Evolutionary conservation across 2,113 vertebrate species (phyloP).

Genomic region (Xerus inauris): DNA sequence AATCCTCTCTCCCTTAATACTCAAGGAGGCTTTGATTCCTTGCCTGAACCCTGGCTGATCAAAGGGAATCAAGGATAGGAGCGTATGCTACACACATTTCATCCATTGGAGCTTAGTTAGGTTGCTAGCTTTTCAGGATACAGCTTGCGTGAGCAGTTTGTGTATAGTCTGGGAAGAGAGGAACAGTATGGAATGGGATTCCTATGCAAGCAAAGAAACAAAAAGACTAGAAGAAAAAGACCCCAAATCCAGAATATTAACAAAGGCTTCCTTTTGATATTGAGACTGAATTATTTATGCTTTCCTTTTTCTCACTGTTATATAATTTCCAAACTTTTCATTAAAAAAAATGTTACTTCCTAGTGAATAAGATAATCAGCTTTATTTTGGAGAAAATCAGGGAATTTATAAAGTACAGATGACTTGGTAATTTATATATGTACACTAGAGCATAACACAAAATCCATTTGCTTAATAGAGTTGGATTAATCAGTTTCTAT

Average conservation of each 20-base stretch:
- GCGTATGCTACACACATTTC: neutral
- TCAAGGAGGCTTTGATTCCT: neutral
- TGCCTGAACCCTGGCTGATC: neutral
- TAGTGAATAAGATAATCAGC: neutral
- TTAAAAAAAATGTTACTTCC: neutral
- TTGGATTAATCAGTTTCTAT: neutral
- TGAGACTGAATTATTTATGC: neutral
- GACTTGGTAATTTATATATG: neutral
- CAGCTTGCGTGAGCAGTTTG: neutral
- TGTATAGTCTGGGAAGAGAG: neutral
- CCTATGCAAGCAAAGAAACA: neutral
- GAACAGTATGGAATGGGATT: neutral
- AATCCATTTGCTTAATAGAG: neutral
- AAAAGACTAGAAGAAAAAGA: slow-evolving; percentile 18
- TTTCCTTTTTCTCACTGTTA: neutral
- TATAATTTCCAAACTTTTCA: neutral
- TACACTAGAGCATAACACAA: neutral
- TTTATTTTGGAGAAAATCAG: neutral
- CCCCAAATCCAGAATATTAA: neutral
- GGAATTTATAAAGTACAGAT: neutral
- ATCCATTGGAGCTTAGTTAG: neutral
- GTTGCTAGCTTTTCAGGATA: neutral
- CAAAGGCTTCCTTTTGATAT: neutral
- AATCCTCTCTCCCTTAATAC: neutral
- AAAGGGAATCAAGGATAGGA: neutral